Percentiles rank a stretch among this genome's conserved stretches.
phyloP scores from a whole-genome alignment of 1,140 invertebrate species.

The Brachystomella parvula region DNA sequence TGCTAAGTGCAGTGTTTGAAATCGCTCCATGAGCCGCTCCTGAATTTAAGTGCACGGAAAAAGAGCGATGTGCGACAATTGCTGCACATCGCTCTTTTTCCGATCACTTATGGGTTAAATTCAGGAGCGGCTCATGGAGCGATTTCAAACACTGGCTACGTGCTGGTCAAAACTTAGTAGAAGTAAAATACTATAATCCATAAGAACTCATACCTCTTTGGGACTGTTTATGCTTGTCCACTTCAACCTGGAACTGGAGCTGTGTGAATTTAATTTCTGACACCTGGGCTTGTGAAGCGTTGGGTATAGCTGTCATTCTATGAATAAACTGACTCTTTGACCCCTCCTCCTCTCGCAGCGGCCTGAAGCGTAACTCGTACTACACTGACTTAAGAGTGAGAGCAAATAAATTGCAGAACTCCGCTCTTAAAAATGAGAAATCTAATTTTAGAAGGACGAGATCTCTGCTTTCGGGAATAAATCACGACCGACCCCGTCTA shows the following conservation, averaged over 20 bases:
- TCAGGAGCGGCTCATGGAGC: neutral
- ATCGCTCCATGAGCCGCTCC: neutral
- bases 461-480: too few species aligned
- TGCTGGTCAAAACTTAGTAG: neutral
- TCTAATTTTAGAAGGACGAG: too few species aligned
- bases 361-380: too few species aligned
- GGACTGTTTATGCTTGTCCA: neutral
- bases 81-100: neutral
- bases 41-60: neutral
- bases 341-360: neutral
- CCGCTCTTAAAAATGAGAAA: too few species aligned
- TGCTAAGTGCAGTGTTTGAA: too few species aligned
- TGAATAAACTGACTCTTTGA: neutral
- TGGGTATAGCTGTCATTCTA: neutral
- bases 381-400: neutral
- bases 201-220: constrained; percentile 1
- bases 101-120: neutral
- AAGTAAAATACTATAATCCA: neutral
- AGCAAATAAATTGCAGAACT: too few species aligned
- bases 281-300: neutral
- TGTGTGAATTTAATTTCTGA: constrained; percentile 1
- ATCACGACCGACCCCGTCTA: too few species aligned
- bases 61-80: neutral
- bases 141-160: neutral
- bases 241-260: neutral